Conservation (phyloP, 2,113 vertebrate genomes). For the Eira barbara region DNA sequence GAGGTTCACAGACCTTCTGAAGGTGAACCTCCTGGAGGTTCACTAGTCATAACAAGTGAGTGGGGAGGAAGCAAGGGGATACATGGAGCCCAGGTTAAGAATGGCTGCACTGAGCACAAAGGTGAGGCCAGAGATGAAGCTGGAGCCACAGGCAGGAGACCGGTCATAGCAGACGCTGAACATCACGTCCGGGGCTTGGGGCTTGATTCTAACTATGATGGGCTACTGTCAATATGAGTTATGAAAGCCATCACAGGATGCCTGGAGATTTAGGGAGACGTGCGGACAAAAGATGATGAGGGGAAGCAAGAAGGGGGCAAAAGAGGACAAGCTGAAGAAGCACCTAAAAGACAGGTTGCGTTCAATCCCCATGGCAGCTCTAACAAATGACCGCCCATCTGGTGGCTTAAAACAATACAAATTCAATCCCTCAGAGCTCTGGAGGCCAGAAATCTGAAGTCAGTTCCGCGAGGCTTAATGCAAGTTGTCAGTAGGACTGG, state of each 20-base stretch:
- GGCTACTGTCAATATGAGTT: background rate
- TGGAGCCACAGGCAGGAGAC: background rate
- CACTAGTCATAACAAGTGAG: background rate
- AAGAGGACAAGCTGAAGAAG: background rate
- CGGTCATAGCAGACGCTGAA: rapidly evolving
- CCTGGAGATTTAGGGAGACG: background rate
- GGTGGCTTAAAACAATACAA: background rate
- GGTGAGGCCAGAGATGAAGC: background rate
- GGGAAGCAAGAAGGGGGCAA: background rate
- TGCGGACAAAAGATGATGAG: background rate
- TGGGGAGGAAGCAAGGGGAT: background rate
- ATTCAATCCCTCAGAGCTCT: background rate
- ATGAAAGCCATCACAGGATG: background rate
- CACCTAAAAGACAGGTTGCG: background rate
- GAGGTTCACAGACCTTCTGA: background rate
- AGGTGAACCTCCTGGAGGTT: background rate
- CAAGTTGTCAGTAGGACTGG: background rate
- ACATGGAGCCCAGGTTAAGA: background rate
- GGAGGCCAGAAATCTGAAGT: background rate
- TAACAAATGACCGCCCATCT: background rate
- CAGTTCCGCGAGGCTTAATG: background rate
- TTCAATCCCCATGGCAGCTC: background rate
- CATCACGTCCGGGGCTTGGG: background rate
- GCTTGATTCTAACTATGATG: background rate
- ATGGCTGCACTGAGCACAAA: background rate